Conservation (phyloP, 2,888 invertebrate genomes). For the Sarcophaga rosellei region DNA sequence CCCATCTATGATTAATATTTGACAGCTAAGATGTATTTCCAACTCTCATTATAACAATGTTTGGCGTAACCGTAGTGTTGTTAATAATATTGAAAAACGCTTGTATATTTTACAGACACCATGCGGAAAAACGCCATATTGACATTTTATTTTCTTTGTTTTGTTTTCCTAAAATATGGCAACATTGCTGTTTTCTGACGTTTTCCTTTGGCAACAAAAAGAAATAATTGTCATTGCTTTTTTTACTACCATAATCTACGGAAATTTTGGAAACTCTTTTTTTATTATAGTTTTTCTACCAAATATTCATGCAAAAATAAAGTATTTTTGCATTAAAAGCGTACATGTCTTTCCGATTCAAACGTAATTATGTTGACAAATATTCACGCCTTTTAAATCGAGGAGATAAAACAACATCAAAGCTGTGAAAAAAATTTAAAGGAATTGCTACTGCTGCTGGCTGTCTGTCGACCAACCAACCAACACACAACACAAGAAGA, state of each 20-base stretch:
- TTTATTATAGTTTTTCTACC: conserved; percentile 36
- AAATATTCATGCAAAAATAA: conserved; percentile 50
- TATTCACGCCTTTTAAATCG: conserved; percentile 3
- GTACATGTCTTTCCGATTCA: conserved; percentile 14
- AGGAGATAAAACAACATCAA: background rate
- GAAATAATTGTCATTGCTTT: conserved; percentile 61
- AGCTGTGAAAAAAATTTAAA: conserved; percentile 14
- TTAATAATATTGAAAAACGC: too few relatives aligned
- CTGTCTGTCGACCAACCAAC: conserved; percentile 19
- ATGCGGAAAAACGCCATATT: background rate
- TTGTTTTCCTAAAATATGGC: conserved; percentile 6
- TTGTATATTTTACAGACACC: background rate
- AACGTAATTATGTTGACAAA: conserved; percentile 30
- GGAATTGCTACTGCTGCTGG: background rate
- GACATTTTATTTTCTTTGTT: background rate
- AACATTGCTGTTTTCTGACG: conserved; percentile 25
- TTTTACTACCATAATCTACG: conserved; percentile 31
- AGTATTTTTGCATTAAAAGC: conserved; percentile 41
- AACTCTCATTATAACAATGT: too few relatives aligned
- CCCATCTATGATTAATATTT: too few relatives aligned
- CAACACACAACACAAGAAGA: conserved; percentile 5
- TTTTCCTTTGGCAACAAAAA: conserved; percentile 27
- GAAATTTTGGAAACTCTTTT: conserved; percentile 29
- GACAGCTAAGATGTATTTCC: too few relatives aligned
- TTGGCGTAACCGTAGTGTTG: too few relatives aligned